A percentile compares a stretch with the other conserved stretches of the same genome.
These are phyloP conservation scores for Sprattus sprattus DNA, from an alignment of 2,113 vertebrate species.

Conservation along the genomic window DNA sequence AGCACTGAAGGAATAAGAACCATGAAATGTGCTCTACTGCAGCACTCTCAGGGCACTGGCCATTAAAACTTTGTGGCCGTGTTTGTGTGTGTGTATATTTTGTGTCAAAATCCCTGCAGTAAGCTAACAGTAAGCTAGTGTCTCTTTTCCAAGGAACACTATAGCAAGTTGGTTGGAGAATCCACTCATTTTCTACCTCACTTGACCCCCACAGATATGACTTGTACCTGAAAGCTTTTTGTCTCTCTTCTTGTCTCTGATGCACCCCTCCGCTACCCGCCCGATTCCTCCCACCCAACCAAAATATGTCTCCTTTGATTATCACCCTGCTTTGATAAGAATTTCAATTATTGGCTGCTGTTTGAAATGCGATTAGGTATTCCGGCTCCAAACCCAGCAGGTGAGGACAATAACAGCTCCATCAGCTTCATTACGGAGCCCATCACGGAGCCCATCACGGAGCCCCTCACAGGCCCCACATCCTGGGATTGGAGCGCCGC, in stretches of 20 bases:
- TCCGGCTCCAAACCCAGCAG: neutral
- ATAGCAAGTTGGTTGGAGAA: neutral
- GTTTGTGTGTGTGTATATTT: neutral
- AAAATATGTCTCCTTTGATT: slow-evolving; percentile 8
- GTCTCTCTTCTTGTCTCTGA: neutral
- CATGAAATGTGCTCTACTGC: neutral
- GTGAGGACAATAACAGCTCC: slow-evolving; percentile 7
- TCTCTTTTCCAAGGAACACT: neutral
- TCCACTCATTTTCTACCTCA: neutral
- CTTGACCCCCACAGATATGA: neutral
- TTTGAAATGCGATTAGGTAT: neutral
- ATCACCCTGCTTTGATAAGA: neutral
- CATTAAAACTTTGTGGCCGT: neutral
- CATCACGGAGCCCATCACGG: neutral
- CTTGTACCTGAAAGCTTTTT: slow-evolving; percentile 1
- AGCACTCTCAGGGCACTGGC: neutral
- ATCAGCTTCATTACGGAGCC: slow-evolving; percentile 4
- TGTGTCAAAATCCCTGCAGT: neutral
- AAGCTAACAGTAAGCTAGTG: neutral
- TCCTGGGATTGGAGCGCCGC: neutral
- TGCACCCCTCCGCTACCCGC: neutral
- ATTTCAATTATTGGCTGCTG: neutral
- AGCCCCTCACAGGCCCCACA: neutral
- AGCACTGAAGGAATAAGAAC: neutral
- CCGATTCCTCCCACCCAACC: neutral